Evolutionary conservation across 37 sponge, comb jelly and placozoan species (phyloP).

Genomic region (Hormiphora californensis): DNA sequence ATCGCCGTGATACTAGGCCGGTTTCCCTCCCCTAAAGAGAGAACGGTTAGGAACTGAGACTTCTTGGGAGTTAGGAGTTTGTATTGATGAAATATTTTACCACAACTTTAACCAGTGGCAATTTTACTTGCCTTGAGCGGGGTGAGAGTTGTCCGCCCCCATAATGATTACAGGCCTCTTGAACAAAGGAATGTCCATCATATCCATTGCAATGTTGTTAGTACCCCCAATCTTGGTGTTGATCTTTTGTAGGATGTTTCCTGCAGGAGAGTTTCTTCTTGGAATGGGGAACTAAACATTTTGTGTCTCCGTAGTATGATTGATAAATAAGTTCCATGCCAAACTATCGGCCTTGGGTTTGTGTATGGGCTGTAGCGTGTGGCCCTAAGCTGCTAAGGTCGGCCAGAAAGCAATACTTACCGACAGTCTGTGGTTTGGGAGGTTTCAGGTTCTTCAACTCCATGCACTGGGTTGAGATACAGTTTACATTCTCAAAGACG

Average conservation of each 20-base stretch:
- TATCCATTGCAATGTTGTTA: conserved; percentile 59
- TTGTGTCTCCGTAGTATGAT: no score
- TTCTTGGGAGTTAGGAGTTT: neutral
- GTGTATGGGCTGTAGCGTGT: no score
- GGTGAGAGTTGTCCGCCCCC: conserved; percentile 47
- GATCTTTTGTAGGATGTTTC: conserved; percentile 70
- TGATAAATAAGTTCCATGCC: no score
- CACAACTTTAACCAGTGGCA: neutral
- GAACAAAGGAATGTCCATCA: conserved; percentile 37
- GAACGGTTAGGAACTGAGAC: neutral
- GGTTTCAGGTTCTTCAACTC: conserved; percentile 62
- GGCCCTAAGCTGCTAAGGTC: no score
- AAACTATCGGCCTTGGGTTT: no score
- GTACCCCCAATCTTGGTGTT: conserved; percentile 71
- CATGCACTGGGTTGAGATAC: conserved; percentile 68
- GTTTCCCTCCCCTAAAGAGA: conserved; percentile 5
- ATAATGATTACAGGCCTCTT: neutral
- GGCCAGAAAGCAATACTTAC: neutral
- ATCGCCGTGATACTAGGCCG: conserved; percentile 36
- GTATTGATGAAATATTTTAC: neutral
- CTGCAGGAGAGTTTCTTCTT: neutral
- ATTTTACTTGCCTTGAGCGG: conserved; percentile 1
- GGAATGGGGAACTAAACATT: neutral
- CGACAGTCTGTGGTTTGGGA: conserved; percentile 59
- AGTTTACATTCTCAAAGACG: conserved; percentile 59